These are phyloP conservation scores for Cossypha niveicapilla DNA, from an alignment of 2,797 vertebrate species.

Conservation along the genomic window DNA sequence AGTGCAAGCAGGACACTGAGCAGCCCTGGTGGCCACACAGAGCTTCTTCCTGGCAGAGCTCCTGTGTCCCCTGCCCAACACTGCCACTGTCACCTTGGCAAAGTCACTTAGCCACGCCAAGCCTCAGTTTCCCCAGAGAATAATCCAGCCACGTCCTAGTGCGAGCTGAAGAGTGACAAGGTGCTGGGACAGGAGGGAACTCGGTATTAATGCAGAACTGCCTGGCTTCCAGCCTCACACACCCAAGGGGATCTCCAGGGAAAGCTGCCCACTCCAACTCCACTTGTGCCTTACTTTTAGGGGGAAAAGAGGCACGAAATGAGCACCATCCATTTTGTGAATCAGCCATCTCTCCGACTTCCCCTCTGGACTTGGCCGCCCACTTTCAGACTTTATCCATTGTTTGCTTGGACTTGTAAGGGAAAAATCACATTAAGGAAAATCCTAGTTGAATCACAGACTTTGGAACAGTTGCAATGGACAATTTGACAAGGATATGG, in stretches of 20 bases:
- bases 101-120: neutral
- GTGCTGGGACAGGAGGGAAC: neutral
- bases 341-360: neutral
- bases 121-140: neutral
- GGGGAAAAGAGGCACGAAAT: neutral
- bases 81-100: neutral
- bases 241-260: neutral
- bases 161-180: neutral
- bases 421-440: neutral
- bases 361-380: neutral
- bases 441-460: neutral
- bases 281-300: neutral
- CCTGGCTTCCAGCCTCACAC: neutral
- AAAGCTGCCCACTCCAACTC: neutral
- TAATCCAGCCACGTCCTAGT: neutral
- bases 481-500: neutral
- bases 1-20: too few relatives aligned
- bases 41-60: neutral
- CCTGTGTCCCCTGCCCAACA: rapidly evolving
- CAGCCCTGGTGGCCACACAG: neutral
- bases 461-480: neutral
- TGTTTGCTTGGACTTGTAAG: constrained; percentile 6
- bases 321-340: constrained; percentile 45
- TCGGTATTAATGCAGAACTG: neutral
- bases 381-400: constrained; percentile 52